These are phyloP conservation scores for Brachycybe producta DNA, from an alignment of 2,888 invertebrate genomes.

Conservation along the genomic window DNA sequence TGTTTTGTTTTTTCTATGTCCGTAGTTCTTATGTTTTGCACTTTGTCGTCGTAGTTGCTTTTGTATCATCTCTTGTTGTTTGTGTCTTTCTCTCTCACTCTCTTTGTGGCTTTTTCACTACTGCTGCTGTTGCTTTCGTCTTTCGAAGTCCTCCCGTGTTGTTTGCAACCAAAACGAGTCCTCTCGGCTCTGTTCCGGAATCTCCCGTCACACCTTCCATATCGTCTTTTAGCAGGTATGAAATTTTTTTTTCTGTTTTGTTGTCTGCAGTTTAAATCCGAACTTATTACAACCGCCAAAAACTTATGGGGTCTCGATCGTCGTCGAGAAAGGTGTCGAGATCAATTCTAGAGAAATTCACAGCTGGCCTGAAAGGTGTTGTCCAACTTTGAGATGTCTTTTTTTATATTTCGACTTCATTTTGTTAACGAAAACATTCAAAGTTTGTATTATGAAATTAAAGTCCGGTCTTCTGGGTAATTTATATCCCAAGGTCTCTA, in stretches of 20 bases:
- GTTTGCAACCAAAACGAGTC: conserved; percentile 27
- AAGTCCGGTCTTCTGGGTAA: no score
- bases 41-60: not conserved
- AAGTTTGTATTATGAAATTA: no score
- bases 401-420: no score
- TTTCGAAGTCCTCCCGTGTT: conserved; percentile 18
- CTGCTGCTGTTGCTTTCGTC: conserved; percentile 4
- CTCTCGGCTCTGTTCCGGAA: conserved; percentile 33
- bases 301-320: no score
- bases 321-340: no score
- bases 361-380: no score
- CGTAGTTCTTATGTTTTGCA: no score
- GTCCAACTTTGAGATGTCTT: no score
- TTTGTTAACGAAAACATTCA: no score
- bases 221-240: conserved; percentile 47
- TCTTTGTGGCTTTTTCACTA: conserved; percentile 20
- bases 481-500: no score
- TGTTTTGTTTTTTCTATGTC: not conserved
- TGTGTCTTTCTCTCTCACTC: conserved; percentile 18
- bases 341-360: no score
- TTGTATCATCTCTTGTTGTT: not conserved
- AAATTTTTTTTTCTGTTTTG: conserved; percentile 7
- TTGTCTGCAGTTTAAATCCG: conserved; percentile 20
- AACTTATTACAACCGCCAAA: conserved; percentile 22
- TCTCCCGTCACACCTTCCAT: conserved; percentile 46